Evolutionary conservation across 2,888 invertebrate genomes (phyloP), one percentile per base, ranked within the genome.

Genomic region (Diarsia rubi): DNA sequence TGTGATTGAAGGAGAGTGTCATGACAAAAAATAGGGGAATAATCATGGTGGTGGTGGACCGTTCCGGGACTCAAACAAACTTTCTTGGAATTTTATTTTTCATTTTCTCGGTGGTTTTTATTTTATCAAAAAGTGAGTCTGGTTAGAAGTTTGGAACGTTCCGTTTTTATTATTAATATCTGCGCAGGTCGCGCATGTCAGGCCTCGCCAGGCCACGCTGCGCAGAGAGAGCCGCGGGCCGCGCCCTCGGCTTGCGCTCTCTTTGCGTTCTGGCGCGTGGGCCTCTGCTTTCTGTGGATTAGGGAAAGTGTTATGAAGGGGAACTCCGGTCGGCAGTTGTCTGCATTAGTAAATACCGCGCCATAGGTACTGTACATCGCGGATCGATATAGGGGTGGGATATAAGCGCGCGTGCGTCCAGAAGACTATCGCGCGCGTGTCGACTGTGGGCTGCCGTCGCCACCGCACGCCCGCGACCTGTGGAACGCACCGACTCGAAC

Each of bases 291-390:
- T 85, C 88, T 90, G 83, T 73, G 85, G 91, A 90, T 91, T 90
- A 88, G 88, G 91, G 90, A 92, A 92, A 91, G 91, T 92, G 88
- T 93, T 91, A 91, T 91, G 90, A 92, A 92, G 92, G 93, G 93
- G 92, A 91, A 89, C 85, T 88, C 89, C 86, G 89, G 86, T 89
- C 90, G 89, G 88, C 90, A 89, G 89, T 92, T 92, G 92, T 93
- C 93, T 94, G 94, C 94, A 95, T 94, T 95, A 94, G 93, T 93
- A 93, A 94, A 94, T 93, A 94, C 91, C 92, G 93, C 91, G 93
- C 92, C 92, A 93, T 87, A 92, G 91, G 91, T 90, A 85, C 91
- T 87, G 91, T 92, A 90, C 91, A 92, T 95, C 88, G 92, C 94
- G 95, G 95, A 96, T 96, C 96, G 94, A 96, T 96, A 42, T 93